These are phyloP conservation scores for Trogon melanurus DNA, from an alignment of 2,113 vertebrate genomes.

Conservation along the genomic window DNA sequence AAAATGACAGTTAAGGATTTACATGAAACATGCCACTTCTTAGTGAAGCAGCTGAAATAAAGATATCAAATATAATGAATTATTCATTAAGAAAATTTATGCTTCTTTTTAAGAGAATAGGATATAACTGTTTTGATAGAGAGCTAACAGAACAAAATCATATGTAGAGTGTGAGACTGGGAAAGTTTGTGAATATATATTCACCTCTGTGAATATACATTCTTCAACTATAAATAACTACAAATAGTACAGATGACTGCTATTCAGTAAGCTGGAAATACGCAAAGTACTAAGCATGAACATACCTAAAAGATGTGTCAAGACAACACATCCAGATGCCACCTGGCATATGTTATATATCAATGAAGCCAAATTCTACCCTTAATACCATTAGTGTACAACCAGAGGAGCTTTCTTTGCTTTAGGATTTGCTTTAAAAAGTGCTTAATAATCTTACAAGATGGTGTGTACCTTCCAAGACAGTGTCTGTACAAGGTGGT, in stretches of 20 bases:
- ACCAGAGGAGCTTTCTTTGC: background rate
- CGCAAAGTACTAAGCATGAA: background rate
- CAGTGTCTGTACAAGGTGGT: background rate
- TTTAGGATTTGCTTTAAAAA: background rate
- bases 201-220: background rate
- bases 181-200: background rate
- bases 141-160: background rate
- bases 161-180: background rate
- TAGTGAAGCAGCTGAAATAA: background rate
- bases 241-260: background rate
- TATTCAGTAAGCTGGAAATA: background rate
- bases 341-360: background rate
- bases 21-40: background rate
- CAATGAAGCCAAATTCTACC: background rate
- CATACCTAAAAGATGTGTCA: background rate
- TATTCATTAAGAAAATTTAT: background rate
- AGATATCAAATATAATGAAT: background rate
- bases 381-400: background rate
- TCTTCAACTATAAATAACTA: background rate
- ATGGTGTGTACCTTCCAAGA: background rate
- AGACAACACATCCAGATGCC: background rate
- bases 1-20: constrained; percentile 25
- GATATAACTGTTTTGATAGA: background rate
- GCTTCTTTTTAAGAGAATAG: background rate
- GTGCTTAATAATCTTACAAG: background rate